Evolutionary conservation across 2,113 vertebrate species (phyloP).

Genomic region (Motacilla alba): DNA sequence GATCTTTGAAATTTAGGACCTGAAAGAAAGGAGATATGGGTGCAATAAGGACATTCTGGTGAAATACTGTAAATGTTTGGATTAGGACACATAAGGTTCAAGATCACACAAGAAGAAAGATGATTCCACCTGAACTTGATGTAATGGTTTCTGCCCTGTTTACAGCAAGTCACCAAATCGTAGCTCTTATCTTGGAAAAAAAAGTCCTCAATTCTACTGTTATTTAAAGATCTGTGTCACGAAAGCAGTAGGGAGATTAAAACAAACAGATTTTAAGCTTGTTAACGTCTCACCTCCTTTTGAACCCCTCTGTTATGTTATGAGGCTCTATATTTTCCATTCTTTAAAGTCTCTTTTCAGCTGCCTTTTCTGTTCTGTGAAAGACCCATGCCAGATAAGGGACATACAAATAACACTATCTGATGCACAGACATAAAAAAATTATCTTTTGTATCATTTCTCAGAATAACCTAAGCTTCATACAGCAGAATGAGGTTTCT

Average conservation of each 20-base stretch:
- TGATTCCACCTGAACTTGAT: not conserved
- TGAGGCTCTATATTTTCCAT: not conserved
- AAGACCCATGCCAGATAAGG: not conserved
- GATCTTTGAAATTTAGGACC: not conserved
- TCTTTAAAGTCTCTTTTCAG: not conserved
- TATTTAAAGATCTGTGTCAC: not conserved
- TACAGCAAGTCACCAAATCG: fast-evolving
- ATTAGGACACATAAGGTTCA: not conserved
- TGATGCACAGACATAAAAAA: not conserved
- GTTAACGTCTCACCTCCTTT: not conserved
- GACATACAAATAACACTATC: slow-evolving; percentile 20
- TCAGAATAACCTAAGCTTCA: slow-evolving; percentile 17
- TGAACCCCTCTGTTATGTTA: not conserved
- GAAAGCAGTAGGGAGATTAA: not conserved
- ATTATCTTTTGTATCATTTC: slow-evolving; percentile 22
- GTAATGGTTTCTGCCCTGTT: not conserved
- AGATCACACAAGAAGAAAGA: not conserved
- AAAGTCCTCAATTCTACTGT: not conserved
- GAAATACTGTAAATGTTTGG: not conserved
- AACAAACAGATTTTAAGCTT: not conserved
- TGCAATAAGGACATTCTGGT: not conserved
- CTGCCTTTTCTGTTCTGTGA: not conserved
- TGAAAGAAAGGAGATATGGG: not conserved
- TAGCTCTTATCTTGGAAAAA: not conserved
- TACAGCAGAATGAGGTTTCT: not conserved